Conservation (phyloP, 2,888 invertebrate species). For the Spisula solida region DNA sequence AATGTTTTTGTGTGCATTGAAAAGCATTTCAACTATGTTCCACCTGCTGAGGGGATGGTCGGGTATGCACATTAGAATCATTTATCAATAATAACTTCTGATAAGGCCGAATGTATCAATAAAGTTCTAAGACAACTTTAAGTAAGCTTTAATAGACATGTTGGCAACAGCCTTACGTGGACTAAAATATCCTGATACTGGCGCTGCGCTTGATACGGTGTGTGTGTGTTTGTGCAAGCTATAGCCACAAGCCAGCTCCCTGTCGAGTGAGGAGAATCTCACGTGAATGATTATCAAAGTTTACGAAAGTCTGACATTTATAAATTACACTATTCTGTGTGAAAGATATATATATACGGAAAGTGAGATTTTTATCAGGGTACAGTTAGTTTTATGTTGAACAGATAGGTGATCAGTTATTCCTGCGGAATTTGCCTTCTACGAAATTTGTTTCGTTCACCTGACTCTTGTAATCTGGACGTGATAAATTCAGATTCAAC, state of each 20-base stretch:
- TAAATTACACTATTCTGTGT: slow-evolving; percentile 26
- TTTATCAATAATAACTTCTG: background rate
- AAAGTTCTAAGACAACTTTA: background rate
- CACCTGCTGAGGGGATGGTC: background rate
- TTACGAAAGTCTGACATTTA: slow-evolving; percentile 15
- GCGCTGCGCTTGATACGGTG: background rate
- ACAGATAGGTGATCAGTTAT: slow-evolving; percentile 24
- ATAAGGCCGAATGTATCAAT: slow-evolving; percentile 4
- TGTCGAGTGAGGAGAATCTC: background rate
- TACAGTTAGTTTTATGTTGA: slow-evolving; percentile 34
- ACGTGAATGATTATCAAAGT: background rate
- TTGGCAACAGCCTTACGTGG: background rate
- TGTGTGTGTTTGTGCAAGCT: background rate
- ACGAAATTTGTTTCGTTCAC: background rate
- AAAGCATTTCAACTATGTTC: background rate
- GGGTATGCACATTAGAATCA: background rate
- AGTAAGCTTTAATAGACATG: background rate
- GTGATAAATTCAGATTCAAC: background rate
- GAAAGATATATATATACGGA: slow-evolving; percentile 9
- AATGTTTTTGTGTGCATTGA: too few relatives aligned
- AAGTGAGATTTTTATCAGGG: slow-evolving; percentile 46
- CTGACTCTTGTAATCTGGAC: background rate
- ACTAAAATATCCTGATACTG: background rate
- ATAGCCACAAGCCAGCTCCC: background rate
- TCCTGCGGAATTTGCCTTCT: background rate